Percentiles rank a stretch among this genome's conserved stretches.
phyloP scores from a whole-genome alignment of 2,888 invertebrate genomes.

The Drosophila anomalata region DNA sequence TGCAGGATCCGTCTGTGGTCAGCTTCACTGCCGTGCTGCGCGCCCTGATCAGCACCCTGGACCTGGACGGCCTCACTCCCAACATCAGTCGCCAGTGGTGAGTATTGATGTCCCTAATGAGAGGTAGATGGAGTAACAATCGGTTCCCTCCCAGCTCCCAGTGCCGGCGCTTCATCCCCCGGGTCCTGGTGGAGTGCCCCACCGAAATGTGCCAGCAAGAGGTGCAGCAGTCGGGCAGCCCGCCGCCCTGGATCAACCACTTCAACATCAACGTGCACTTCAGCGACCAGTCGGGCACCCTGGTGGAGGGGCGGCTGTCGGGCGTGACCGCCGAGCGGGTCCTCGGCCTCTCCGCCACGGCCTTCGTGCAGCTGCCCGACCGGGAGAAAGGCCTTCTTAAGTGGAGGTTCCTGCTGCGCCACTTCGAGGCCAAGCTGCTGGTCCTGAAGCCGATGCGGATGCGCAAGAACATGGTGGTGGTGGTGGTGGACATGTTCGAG shows the following conservation, averaged over 20 bases:
- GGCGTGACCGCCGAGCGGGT: constrained; percentile 86
- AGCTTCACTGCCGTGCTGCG: constrained; percentile 90
- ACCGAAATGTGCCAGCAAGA: constrained; percentile 75
- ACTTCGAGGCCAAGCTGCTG: constrained; percentile 85
- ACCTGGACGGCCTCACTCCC: constrained; percentile 86
- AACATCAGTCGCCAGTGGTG: constrained; percentile 84
- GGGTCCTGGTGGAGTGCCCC: constrained; percentile 62
- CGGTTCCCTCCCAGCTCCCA: constrained; percentile 58
- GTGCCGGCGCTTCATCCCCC: constrained; percentile 62
- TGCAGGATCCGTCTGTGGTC: constrained; percentile 82
- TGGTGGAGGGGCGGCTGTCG: constrained; percentile 86
- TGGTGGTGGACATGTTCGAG: constrained; percentile 75
- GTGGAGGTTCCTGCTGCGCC: constrained; percentile 88
- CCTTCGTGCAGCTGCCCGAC: constrained; percentile 85
- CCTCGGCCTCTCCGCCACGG: constrained; percentile 85
- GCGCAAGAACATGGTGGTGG: constrained; percentile 63
- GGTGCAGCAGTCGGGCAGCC: constrained; percentile 43
- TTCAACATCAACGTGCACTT: constrained; percentile 87
- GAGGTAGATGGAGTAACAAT: constrained; percentile 22
- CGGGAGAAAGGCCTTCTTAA: constrained; percentile 86
- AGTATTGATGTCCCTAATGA: constrained; percentile 45
- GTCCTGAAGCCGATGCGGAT: constrained; percentile 71
- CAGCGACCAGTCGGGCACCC: constrained; percentile 89
- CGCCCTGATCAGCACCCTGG: constrained; percentile 88
- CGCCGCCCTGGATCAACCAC: constrained; percentile 74